Percentiles rank a stretch among this genome's conserved stretches.
These are phyloP conservation scores for Eupristina koningsbergeri DNA, from an alignment of 1,140 invertebrate genomes.

Conservation along the genomic window DNA sequence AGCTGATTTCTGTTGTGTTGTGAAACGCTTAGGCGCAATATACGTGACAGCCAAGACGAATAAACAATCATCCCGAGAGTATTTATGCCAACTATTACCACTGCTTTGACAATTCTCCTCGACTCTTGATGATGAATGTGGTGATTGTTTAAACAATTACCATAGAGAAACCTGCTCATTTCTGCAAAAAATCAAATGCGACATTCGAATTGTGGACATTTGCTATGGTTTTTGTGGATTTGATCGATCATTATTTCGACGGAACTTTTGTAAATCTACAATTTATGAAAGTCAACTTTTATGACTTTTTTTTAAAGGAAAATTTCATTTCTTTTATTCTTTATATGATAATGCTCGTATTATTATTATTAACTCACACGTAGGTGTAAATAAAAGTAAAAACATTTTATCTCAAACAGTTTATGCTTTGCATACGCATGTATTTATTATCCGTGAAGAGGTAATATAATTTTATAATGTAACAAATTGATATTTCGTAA, in stretches of 20 bases:
- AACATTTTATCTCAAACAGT: neutral
- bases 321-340: neutral
- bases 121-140: neutral
- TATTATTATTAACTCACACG: neutral
- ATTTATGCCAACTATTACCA: neutral
- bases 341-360: neutral
- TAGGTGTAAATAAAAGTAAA: neutral
- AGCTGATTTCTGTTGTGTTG: conserved; percentile 4
- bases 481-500: conserved; percentile 4
- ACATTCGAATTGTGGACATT: neutral
- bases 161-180: neutral
- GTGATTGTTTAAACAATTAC: neutral
- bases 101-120: neutral
- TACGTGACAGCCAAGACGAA: neutral
- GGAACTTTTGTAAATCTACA: neutral
- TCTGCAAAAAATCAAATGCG: neutral
- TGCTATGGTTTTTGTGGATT: neutral
- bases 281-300: neutral
- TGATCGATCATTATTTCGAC: neutral
- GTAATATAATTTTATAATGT: conserved; percentile 16
- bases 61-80: neutral
- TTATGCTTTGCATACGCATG: neutral
- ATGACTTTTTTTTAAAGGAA: too few relatives aligned
- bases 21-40: neutral
- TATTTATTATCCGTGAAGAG: neutral